Percentiles rank a stretch among this genome's conserved stretches.
Evolutionary conservation across 2,797 vertebrate genomes (phyloP).

Genomic region (Sphenopsis melanotis): DNA sequence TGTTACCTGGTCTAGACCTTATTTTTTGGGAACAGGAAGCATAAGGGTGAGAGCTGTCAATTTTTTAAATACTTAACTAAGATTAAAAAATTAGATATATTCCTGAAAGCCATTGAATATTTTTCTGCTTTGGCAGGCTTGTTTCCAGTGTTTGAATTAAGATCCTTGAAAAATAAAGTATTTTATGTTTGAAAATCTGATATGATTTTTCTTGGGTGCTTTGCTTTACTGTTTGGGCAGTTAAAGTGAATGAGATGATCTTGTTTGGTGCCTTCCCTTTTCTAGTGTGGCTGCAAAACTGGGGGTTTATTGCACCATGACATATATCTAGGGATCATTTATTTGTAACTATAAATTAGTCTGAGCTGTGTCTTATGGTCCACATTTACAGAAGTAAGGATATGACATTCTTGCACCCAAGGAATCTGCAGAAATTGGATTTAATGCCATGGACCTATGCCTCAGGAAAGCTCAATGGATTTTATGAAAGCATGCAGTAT

Average conservation of each 20-base stretch:
- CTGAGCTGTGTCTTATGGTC: background rate
- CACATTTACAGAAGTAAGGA: background rate
- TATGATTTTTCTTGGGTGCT: background rate
- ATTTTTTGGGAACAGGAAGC: conserved; percentile 98
- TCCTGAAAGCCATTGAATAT: background rate
- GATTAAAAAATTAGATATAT: background rate
- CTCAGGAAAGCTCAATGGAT: background rate
- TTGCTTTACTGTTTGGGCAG: background rate
- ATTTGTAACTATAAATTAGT: background rate
- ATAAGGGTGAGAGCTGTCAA: conserved; percentile 86
- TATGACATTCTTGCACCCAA: background rate
- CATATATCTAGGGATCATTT: background rate
- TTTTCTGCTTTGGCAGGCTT: background rate
- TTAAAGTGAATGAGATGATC: background rate
- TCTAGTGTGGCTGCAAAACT: background rate
- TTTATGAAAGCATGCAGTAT: background rate
- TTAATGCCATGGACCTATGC: background rate
- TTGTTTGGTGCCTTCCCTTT: background rate
- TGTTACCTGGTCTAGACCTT: conserved; percentile 98
- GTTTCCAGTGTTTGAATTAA: background rate
- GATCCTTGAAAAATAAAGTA: background rate
- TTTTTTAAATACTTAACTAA: background rate
- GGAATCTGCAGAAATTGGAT: background rate
- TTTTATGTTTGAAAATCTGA: background rate
- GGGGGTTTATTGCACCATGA: background rate